A percentile compares a stretch with the other conserved stretches of the same genome.
phyloP scores from a whole-genome alignment of 2,113 vertebrate species.

The Motacilla alba region DNA sequence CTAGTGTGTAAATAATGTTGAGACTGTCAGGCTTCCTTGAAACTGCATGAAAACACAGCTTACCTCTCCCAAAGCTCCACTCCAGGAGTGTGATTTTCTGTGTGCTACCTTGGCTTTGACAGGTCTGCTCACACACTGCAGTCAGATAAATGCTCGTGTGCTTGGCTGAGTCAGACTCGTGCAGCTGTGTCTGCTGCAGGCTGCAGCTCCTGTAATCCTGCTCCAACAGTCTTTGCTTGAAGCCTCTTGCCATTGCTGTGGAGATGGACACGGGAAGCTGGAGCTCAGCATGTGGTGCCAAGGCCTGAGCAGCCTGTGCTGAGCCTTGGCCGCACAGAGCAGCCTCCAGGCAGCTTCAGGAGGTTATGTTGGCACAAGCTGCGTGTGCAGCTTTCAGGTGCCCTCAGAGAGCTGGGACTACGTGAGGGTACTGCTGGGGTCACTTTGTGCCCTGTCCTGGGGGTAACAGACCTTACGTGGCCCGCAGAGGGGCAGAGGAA shows the following conservation, averaged over 20 bases:
- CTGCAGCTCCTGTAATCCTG: background rate
- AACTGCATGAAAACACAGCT: background rate
- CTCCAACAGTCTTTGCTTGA: background rate
- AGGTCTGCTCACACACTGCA: background rate
- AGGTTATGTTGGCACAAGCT: background rate
- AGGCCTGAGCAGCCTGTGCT: background rate
- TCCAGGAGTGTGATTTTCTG: background rate
- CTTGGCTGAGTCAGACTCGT: background rate
- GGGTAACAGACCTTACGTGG: background rate
- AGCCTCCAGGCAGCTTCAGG: background rate
- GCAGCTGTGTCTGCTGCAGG: background rate
- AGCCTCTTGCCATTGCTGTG: background rate
- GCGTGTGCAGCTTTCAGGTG: background rate
- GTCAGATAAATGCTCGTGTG: background rate
- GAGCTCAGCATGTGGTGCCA: background rate
- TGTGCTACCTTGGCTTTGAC: background rate
- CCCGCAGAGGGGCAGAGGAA: background rate
- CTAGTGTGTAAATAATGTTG: background rate
- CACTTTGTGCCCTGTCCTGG: background rate
- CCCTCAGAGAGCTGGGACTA: background rate
- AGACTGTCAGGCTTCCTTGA: background rate
- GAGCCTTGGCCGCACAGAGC: background rate
- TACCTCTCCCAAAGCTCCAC: background rate
- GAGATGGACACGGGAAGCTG: fast-evolving
- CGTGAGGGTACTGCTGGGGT: background rate